A percentile compares a stretch with the other conserved stretches of the same genome.
phyloP scores from a whole-genome alignment of 64 coral and sea anemone species.

The Stichodactyla mertensii region DNA sequence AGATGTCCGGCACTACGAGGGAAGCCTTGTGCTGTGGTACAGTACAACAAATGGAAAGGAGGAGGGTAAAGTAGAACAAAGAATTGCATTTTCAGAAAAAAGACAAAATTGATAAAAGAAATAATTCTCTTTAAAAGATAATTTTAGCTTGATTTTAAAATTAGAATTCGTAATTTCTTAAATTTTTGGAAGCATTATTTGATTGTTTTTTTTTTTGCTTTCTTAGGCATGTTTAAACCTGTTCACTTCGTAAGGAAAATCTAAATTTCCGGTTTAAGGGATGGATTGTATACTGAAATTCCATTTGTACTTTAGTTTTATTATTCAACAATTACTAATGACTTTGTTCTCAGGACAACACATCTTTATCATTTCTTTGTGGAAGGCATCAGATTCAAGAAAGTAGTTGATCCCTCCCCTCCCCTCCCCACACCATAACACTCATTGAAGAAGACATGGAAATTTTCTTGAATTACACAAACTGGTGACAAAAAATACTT shows the following conservation, averaged over 20 bases:
- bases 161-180: neutral
- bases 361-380: no score
- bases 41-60: slow-evolving; percentile 96
- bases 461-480: no score
- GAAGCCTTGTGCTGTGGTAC: slow-evolving; percentile 93
- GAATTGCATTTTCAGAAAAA: neutral
- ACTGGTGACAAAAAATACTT: no score
- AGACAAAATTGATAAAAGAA: neutral
- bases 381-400: no score
- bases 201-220: neutral
- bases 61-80: slow-evolving; percentile 51
- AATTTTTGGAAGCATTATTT: neutral
- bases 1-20: slow-evolving; percentile 63
- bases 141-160: neutral
- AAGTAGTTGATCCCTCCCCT: no score
- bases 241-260: neutral
- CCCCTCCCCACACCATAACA: no score
- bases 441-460: no score
- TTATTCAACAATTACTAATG: no score
- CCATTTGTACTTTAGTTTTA: no score
- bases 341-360: no score
- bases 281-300: no score
- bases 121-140: neutral
- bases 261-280: neutral
- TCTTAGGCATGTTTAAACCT: neutral